Base-by-base conservation (phyloP, 2,797 vertebrate genomes). In the Martes flavigula region DNA sequence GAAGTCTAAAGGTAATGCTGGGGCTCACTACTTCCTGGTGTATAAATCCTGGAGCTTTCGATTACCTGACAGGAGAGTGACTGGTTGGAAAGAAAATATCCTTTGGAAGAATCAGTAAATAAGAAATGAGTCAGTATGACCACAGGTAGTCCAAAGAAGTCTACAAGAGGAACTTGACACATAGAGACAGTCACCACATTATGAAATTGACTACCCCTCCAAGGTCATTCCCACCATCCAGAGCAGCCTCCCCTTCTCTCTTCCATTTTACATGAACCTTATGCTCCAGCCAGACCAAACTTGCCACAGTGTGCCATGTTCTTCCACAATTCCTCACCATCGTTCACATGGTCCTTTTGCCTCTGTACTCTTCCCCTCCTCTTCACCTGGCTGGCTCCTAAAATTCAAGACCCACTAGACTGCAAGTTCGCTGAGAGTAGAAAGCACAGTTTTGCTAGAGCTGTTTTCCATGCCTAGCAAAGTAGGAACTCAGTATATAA, bases 41-140 rank as follows among this genome's bases (percentile, higher is more conserved):
- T 46, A 20, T 40, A 62, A 89, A 77, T 48, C 66, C 10, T 27
- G 48, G 15, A 73, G 62, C 78, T 56, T 90, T 91, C 87, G 75
- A 93, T 79, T 82, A 90, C 46, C 46, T 72, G 70, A 66, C 51
- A 73, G 32, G 32, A 64, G 30, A 88, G 51, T 54, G 30, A 43
- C 4, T 77, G 40, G 35, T 8, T 72, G 48, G 40, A 48, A 66
- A 58, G 51, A 86, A 82, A 70, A 68, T n/a, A 84, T 9, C 21
- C 70, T 90, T 85, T 46, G 40, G 20, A 90, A 84, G 51, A 89
- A 94, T 87, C 68, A 25, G 54, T 82, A 83, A 97, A 81, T 72
- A 87, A 75, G 75, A 38, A 89, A 48, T 73, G 54, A 75, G 51
- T 79, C 9, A 75, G 4, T n/a, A 56, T 84, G 72, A 72, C 18